phyloP scores from a whole-genome alignment of 2,797 vertebrate genomes.

The Argentina silus region DNA sequence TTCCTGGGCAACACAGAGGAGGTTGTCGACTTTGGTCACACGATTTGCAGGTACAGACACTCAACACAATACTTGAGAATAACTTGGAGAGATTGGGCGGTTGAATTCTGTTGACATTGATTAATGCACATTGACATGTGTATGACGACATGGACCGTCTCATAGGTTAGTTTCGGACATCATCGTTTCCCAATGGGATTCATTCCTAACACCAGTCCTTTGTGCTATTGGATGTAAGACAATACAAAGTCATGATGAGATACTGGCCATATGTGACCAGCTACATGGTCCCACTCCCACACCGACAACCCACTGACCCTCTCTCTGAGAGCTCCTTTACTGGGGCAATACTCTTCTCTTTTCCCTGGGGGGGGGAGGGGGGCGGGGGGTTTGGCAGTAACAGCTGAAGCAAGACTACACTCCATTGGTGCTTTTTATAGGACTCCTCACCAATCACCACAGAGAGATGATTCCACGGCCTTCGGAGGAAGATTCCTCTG shows the following conservation, averaged over 20 bases:
- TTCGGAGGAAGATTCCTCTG: not conserved
- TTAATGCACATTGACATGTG: not conserved
- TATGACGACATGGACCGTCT: not conserved
- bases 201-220: too few relatives aligned
- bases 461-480: not conserved
- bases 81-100: too few relatives aligned
- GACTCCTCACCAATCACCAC: not conserved
- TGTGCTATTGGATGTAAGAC: too few relatives aligned
- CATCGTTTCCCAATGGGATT: too few relatives aligned
- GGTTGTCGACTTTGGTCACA: slow-evolving; percentile 26
- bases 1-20: slow-evolving; percentile 3
- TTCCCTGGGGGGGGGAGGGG: too few relatives aligned
- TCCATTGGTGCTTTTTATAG: slow-evolving; percentile 47
- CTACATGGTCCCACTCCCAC: not conserved
- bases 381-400: slow-evolving; percentile 52
- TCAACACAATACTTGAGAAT: not conserved
- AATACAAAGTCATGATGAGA: too few relatives aligned
- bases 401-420: slow-evolving; percentile 36
- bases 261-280: not conserved
- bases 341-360: not conserved
- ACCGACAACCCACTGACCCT: not conserved
- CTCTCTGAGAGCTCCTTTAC: not conserved
- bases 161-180: not conserved
- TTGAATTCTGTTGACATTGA: not conserved
- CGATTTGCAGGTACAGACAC: not conserved